Conservation (phyloP, 2,797 vertebrate genomes). For the Liparis tanakae region DNA sequence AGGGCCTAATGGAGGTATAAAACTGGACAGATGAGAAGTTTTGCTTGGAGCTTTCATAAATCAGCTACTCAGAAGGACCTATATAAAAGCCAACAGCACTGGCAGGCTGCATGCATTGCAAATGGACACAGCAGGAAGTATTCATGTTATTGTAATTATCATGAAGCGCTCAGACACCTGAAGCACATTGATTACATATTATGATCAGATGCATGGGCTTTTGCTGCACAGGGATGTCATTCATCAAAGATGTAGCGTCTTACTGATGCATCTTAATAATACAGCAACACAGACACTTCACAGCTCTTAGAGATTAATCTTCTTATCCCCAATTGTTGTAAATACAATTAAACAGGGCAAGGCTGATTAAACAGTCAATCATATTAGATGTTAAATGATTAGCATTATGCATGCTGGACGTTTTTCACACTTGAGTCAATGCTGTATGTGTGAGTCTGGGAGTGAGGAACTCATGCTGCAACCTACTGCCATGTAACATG, state of each 20-base stretch:
- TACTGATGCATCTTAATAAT: slow-evolving; percentile 32
- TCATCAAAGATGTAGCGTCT: slow-evolving; percentile 43
- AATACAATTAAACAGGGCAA: slow-evolving; percentile 4
- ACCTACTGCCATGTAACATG: slow-evolving; percentile 49
- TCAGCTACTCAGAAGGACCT: slow-evolving; percentile 79
- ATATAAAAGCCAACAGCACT: slow-evolving; percentile 73
- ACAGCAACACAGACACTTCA: slow-evolving; percentile 14
- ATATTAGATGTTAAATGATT: slow-evolving; percentile 8
- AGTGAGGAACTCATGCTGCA: slow-evolving; percentile 31
- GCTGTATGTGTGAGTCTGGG: not conserved
- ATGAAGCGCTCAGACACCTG: slow-evolving; percentile 40
- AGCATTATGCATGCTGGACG: not conserved
- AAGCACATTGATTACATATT: slow-evolving; percentile 62
- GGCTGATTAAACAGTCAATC: slow-evolving; percentile 19
- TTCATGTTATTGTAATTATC: slow-evolving; percentile 74
- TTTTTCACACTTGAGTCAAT: not conserved
- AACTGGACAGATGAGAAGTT: slow-evolving; percentile 83
- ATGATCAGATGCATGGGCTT: slow-evolving; percentile 46
- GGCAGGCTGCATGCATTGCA: slow-evolving; percentile 74
- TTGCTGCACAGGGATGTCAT: slow-evolving; percentile 41
- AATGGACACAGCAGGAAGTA: slow-evolving; percentile 57
- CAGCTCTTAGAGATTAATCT: slow-evolving; percentile 16
- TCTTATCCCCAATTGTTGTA: slow-evolving; percentile 23
- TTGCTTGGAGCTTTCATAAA: slow-evolving; percentile 77
- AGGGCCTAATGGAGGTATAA: slow-evolving; percentile 82